A percentile compares a stretch with the other conserved stretches of the same genome.
Conservation (phyloP, 2,113 vertebrate genomes). For the Lanius collurio region DNA sequence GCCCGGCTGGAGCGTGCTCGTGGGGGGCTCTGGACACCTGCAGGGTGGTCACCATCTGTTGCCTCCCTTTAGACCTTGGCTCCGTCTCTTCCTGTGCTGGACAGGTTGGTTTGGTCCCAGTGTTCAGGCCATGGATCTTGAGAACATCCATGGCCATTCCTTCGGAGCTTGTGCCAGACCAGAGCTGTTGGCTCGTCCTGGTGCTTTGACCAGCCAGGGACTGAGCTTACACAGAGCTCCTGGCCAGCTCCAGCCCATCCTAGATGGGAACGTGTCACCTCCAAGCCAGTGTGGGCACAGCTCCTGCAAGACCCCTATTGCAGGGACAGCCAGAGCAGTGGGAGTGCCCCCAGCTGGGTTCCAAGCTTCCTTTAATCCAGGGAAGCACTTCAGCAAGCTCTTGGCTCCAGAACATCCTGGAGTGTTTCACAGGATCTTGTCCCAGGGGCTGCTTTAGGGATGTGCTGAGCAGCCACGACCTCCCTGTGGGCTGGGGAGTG, state of each 20-base stretch:
- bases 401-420: background rate
- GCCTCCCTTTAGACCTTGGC: background rate
- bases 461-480: background rate
- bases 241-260: fast-evolving
- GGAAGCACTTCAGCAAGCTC: background rate
- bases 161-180: background rate
- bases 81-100: background rate
- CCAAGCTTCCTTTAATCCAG: background rate
- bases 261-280: background rate
- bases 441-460: background rate
- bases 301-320: background rate
- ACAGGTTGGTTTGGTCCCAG: fast-evolving
- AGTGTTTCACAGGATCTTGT: background rate
- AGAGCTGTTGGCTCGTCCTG: background rate
- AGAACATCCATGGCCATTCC: background rate
- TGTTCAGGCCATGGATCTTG: background rate
- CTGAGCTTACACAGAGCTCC: background rate
- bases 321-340: background rate
- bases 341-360: fast-evolving
- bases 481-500: background rate
- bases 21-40: background rate
- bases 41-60: background rate
- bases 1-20: fast-evolving
- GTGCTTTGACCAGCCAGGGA: background rate
- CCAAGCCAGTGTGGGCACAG: background rate